Conservation (phyloP, 2,113 vertebrate species). For the Elephas maximus region DNA sequence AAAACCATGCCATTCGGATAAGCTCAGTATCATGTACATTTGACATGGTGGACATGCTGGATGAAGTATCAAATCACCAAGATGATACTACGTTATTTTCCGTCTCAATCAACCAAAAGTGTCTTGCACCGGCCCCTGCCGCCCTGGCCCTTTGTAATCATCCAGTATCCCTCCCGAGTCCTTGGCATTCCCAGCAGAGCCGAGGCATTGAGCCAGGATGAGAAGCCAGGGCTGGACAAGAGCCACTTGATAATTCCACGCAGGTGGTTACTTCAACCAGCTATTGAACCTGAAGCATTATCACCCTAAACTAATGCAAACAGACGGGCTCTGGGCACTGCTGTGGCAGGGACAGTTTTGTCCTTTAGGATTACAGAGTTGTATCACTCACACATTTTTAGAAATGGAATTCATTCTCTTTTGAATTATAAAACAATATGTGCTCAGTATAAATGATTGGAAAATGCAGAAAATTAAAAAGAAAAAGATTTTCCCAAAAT, state of each 20-base stretch:
- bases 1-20: background rate
- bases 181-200: slow-evolving; percentile 52
- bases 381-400: slow-evolving; percentile 31
- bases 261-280: slow-evolving; percentile 38
- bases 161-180: background rate
- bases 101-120: slow-evolving; percentile 61
- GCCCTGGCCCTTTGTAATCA: slow-evolving; percentile 26
- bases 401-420: slow-evolving; percentile 1
- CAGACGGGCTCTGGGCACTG: background rate
- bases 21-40: background rate
- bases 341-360: background rate
- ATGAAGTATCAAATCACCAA: slow-evolving; percentile 32
- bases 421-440: background rate
- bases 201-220: slow-evolving; percentile 22
- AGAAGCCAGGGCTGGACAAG: background rate
- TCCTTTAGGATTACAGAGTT: slow-evolving; percentile 44
- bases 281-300: slow-evolving; percentile 56
- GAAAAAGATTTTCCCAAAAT: background rate
- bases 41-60: slow-evolving; percentile 12
- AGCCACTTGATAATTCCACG: background rate
- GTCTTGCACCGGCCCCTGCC: slow-evolving; percentile 34
- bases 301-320: slow-evolving; percentile 29
- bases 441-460: background rate
- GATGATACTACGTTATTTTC: slow-evolving; percentile 40
- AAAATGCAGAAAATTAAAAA: slow-evolving; percentile 53